A percentile compares a stretch with the other conserved stretches of the same genome.
Conservation (phyloP, 2,888 invertebrate species). For the Chironomus riparius region DNA sequence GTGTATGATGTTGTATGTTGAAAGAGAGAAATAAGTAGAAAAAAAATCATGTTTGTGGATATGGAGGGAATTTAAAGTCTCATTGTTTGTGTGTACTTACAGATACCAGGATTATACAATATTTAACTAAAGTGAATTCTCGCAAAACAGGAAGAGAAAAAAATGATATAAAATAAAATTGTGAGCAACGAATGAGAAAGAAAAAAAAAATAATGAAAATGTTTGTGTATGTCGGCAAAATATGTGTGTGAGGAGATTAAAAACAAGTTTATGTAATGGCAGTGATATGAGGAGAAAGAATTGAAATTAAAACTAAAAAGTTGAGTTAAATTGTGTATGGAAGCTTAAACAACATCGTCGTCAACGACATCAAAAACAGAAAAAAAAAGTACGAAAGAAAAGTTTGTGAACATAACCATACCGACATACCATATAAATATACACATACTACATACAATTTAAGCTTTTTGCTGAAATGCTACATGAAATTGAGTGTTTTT, state of each 20-base stretch:
- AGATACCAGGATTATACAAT: background rate
- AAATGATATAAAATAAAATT: background rate
- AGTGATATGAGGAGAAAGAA: background rate
- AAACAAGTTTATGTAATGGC: background rate
- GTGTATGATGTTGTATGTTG: background rate
- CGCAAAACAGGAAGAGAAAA: background rate
- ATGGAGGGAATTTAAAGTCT: background rate
- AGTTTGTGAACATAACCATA: background rate
- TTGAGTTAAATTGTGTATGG: background rate
- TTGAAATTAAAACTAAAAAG: background rate
- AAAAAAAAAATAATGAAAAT: background rate
- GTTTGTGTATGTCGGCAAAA: background rate
- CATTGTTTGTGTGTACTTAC: conserved; percentile 4
- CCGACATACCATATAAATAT: background rate
- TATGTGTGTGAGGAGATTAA: conserved; percentile 7
- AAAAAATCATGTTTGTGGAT: background rate
- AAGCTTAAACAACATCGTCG: background rate
- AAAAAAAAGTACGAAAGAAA: background rate
- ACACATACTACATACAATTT: background rate
- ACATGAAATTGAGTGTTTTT: conserved; percentile 9
- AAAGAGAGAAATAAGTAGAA: background rate
- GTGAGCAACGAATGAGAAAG: background rate
- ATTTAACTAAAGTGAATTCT: background rate
- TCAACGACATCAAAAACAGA: background rate
- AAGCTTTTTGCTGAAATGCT: background rate